Evolutionary conservation across 2,888 invertebrate genomes (phyloP), one percentile per base, ranked within the genome.

Genomic region (Saturnia japonica): DNA sequence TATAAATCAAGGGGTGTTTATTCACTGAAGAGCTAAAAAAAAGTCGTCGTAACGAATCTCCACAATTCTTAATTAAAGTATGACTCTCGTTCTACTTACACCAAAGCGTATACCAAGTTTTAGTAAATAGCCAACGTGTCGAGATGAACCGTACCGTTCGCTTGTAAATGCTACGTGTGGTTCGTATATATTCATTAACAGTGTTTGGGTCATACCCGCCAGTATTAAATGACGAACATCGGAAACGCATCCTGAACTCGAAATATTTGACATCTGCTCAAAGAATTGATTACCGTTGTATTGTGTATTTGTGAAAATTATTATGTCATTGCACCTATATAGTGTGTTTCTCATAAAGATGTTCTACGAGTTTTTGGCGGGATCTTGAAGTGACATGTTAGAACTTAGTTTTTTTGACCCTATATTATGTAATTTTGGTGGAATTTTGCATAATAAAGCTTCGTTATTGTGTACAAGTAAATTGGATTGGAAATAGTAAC

Each of bases 161-260:
- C 75, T 81, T 82, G 83, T 82, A 83, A 84, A 86, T 82, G 80
- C 77, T 75, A 70, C 74, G 79, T 67, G 54, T 67, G 54, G 75
- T 74, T 76, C 78, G 84, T 84, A 88, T 87, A 86, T 85, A 88
- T 89, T 86, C 84, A 88, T 86, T 88, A 84, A 71, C 71, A 73
- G 67, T 74, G 73, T 71, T 74, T 74, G 77, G 78, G 77, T 76
- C 77, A 82, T 74, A 74, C 74, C 70, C 74, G 72, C 74, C 70
- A 74, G 72, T 72, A 75, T 76, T 83, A 81, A 82, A 82, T 84
- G 84, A 85, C 84, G 84, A 88, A 89, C 88, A 89, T 77, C 75
- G 87, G 82, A 88, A 87, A 80, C 77, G 84, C 86, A 86, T 87
- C 79, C 74, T 73, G 74, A 67, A 72, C 70, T 71, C 25, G 62